These are phyloP conservation scores for Omphaloscelis lunosa DNA, from an alignment of 2,888 invertebrate species.

Conservation along the genomic window DNA sequence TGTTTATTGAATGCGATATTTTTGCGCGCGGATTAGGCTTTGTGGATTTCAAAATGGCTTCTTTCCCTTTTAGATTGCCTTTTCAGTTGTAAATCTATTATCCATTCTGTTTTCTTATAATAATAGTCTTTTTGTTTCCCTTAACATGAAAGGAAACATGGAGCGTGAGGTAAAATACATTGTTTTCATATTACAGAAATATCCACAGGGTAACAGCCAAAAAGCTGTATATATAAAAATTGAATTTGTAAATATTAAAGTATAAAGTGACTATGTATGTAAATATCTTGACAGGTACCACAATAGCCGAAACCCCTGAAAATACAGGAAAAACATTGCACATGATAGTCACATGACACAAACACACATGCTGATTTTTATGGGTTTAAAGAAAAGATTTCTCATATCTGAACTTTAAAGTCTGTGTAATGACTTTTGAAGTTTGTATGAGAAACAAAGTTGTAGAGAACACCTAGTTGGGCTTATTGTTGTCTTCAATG, in stretches of 20 bases:
- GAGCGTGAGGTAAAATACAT: neutral
- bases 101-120: constrained; percentile 12
- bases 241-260: neutral
- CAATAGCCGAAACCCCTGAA: neutral
- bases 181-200: neutral
- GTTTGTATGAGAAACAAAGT: constrained; percentile 19
- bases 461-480: neutral
- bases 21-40: constrained; percentile 45
- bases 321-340: neutral
- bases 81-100: constrained; percentile 30
- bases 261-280: neutral
- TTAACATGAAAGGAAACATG: neutral
- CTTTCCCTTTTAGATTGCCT: constrained; percentile 27
- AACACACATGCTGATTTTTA: neutral
- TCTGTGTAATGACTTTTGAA: constrained; percentile 3
- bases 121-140: neutral
- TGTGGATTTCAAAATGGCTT: constrained; percentile 57
- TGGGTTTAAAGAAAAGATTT: neutral
- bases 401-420: neutral
- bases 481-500: constrained; percentile 11
- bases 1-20: constrained; percentile 61
- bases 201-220: neutral
- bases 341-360: too few relatives aligned
- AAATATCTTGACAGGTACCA: neutral
- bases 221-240: neutral